Evolutionary conservation across 1,140 invertebrate species (phyloP).

Genomic region (Macrostomum lignano): DNA sequence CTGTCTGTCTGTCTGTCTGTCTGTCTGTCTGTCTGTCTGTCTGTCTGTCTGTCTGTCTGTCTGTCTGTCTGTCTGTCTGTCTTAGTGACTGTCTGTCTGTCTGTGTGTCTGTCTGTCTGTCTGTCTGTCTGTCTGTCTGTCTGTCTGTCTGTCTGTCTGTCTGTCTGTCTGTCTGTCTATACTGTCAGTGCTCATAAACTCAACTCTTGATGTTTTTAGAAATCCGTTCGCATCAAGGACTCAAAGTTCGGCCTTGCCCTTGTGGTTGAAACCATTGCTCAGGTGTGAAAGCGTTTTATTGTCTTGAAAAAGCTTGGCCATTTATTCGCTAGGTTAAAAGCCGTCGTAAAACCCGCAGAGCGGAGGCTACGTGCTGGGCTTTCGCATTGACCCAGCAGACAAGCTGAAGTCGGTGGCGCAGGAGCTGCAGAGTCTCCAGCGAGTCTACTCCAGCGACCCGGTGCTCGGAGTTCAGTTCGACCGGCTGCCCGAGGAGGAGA

Average conservation of each 20-base stretch:
- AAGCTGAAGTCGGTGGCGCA: slow-evolving; percentile 46
- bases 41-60: too few species aligned
- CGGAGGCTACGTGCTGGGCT: slow-evolving; percentile 69
- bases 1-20: too few species aligned
- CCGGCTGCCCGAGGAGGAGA: not conserved
- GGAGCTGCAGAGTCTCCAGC: slow-evolving; percentile 50
- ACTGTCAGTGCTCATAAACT: not conserved
- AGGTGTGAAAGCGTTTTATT: slow-evolving; percentile 11
- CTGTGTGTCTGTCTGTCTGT: too few species aligned
- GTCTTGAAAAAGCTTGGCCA: too few species aligned
- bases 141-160: too few species aligned
- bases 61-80: too few species aligned
- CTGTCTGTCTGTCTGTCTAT: slow-evolving; percentile 4
- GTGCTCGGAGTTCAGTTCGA: slow-evolving; percentile 52
- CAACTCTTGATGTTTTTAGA: slow-evolving; percentile 12
- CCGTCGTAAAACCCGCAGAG: too few species aligned
- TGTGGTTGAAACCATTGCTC: slow-evolving; percentile 52
- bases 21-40: too few species aligned
- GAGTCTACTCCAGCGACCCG: slow-evolving; percentile 51
- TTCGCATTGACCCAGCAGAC: slow-evolving; percentile 60
- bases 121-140: too few species aligned
- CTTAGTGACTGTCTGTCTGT: too few species aligned
- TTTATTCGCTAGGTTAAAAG: too few species aligned
- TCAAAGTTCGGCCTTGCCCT: slow-evolving; percentile 82
- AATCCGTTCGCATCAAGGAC: slow-evolving; percentile 46